phyloP scores from a whole-genome alignment of 2,797 vertebrate species.

The Tadarida brasiliensis region DNA sequence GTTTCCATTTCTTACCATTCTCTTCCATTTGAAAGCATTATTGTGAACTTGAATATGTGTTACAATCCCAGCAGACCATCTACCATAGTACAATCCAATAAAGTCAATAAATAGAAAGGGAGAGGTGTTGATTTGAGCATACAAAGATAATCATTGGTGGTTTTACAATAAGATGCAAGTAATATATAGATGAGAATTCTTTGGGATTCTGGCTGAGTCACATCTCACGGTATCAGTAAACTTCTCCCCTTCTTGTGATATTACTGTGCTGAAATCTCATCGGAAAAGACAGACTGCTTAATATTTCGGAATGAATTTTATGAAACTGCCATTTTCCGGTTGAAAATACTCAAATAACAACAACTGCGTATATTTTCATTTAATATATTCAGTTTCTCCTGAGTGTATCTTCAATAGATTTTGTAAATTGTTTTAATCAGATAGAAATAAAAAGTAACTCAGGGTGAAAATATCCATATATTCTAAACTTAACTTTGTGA shows the following conservation, averaged over 20 bases:
- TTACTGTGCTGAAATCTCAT: not conserved
- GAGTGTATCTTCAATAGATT: not conserved
- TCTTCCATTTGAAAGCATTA: not conserved
- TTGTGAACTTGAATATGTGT: not conserved
- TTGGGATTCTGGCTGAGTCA: not conserved
- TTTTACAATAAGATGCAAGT: not conserved
- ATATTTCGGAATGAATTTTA: not conserved
- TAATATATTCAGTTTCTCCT: not conserved
- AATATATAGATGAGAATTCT: not conserved
- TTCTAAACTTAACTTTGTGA: not conserved
- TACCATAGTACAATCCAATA: not conserved
- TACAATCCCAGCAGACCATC: not conserved
- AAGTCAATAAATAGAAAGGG: not conserved
- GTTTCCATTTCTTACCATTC: not conserved
- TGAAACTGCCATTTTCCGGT: not conserved
- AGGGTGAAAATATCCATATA: not conserved
- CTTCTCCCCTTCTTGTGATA: not conserved
- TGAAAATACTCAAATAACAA: not conserved
- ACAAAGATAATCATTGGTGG: not conserved
- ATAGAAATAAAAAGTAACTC: not conserved
- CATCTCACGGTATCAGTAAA: not conserved
- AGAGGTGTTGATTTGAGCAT: not conserved
- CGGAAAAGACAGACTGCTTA: not conserved
- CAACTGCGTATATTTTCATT: not conserved
- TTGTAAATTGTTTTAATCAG: not conserved